A percentile compares a stretch with the other conserved stretches of the same genome.
These are phyloP conservation scores for Gymnothorax reevesii DNA, from an alignment of 2,797 vertebrate genomes.

Conservation along the genomic window DNA sequence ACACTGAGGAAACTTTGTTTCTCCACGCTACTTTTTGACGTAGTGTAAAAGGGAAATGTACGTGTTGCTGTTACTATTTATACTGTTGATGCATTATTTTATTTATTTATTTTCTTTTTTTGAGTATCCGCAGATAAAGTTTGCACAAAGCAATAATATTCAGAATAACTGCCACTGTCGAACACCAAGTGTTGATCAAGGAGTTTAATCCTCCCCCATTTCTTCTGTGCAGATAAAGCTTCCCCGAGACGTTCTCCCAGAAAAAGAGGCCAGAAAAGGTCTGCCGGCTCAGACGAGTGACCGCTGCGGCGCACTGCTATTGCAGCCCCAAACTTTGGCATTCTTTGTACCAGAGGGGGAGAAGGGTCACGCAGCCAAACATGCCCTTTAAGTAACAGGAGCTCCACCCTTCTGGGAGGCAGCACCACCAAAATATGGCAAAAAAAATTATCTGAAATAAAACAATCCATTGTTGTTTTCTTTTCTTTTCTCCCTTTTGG, in stretches of 20 bases:
- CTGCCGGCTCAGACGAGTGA: slow-evolving; percentile 95
- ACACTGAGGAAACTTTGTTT: background rate
- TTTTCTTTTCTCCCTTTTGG: slow-evolving; percentile 32
- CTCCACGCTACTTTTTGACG: background rate
- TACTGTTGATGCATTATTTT: background rate
- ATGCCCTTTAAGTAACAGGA: slow-evolving; percentile 45
- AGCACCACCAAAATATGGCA: slow-evolving; percentile 47
- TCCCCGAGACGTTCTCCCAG: slow-evolving; percentile 90
- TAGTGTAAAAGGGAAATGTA: background rate
- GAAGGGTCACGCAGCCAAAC: slow-evolving; percentile 60
- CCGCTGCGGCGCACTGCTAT: slow-evolving; percentile 42
- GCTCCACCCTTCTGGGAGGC: background rate
- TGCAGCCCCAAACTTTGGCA: background rate
- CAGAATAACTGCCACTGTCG: background rate
- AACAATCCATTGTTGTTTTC: background rate
- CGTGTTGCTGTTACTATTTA: no score
- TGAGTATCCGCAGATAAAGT: background rate
- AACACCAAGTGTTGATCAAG: background rate
- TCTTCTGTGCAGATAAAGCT: slow-evolving; percentile 84
- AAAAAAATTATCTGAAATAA: background rate
- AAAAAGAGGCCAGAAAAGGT: slow-evolving; percentile 93
- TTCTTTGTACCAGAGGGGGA: slow-evolving; percentile 64
- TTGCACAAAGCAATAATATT: background rate
- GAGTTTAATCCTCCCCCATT: background rate
- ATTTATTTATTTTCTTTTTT: background rate